Conservation (phyloP, 2,888 invertebrate genomes). For the Sphaerophoria rueppellii region DNA sequence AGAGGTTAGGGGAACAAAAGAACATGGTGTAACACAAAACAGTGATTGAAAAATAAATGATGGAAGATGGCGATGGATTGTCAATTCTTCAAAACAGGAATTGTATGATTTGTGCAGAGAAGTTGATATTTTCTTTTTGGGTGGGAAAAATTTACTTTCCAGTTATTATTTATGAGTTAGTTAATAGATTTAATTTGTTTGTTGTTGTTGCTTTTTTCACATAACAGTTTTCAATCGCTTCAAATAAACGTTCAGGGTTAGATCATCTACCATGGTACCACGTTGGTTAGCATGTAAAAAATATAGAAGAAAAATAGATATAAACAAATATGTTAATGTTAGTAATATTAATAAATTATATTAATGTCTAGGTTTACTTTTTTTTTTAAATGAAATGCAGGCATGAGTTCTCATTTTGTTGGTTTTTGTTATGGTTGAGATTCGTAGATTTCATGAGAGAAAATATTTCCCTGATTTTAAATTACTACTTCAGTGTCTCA, state of each 20-base stretch:
- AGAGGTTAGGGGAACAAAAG: constrained; percentile 67
- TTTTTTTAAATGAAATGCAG: constrained; percentile 55
- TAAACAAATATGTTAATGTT: constrained; percentile 77
- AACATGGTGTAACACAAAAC: constrained; percentile 75
- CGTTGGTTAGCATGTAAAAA: constrained; percentile 78
- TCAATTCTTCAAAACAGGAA: constrained; percentile 35
- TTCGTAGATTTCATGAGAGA: no score
- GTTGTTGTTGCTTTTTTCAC: constrained; percentile 62
- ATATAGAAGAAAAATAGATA: constrained; percentile 76
- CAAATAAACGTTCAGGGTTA: constrained; percentile 72
- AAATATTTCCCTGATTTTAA: no score
- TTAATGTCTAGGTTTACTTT: constrained; percentile 42
- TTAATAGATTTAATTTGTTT: constrained; percentile 60
- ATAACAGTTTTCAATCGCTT: constrained; percentile 71
- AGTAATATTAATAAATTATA: constrained; percentile 73
- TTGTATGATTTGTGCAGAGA: constrained; percentile 51
- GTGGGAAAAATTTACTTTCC: constrained; percentile 41
- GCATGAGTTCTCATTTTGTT: constrained; percentile 48
- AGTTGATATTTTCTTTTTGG: constrained; percentile 55
- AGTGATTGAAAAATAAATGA: constrained; percentile 26
- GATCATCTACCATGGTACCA: constrained; percentile 79
- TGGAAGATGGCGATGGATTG: constrained; percentile 46
- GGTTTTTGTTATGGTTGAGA: neutral
- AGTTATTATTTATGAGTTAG: constrained; percentile 64
- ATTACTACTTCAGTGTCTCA: no score